Base-by-base conservation (phyloP, 2,888 invertebrate species). In the Phyto melanocephala region DNA sequence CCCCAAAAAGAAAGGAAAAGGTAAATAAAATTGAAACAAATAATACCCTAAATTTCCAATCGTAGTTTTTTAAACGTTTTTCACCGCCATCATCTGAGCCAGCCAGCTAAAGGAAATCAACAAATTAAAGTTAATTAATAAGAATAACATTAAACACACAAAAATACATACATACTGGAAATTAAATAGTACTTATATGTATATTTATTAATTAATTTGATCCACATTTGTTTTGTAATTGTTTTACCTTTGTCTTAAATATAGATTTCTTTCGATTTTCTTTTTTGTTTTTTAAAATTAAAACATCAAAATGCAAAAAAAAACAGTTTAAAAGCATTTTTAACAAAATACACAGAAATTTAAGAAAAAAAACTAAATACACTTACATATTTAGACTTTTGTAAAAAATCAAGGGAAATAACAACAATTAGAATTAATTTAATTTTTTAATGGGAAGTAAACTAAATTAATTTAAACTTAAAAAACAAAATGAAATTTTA, bases 21-120 rank as follows among this genome's bases (percentile, higher is more conserved):
- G 56, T 71, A 58, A 71, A 62, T 54, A 72, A 81, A 76, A 65
- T 74, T 65, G 56, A 62, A 74, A 74, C 72, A 85, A 85, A 87
- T 88, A 90, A 91, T 92, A 92, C 92, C 92, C 92, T 91, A 92
- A 92, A 92, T 91, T 92, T 92, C 92, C 92, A 92, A 90, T 92
- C 92, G 92, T 90, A 91, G 91, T 91, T 91, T 90, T 91, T 91
- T 88, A 89, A 89, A 87, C 88, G 87, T 87, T 89, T 90, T 84
- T 87, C 89, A 82, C 86, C 88, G 85, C 85, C 87, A 79, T 91
- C 91, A 86, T 91, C 91, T 88, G 88, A 88, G 89, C 90, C 90
- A 87, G 90, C 88, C 90, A 89, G 89, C 89, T 89, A 85, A 79
- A 82, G 82, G 62, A 79, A 79, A 82, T 82, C 85, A n/a, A n/a